Percentiles rank a stretch among this genome's conserved stretches.
These are phyloP conservation scores for Lepidurus apus DNA, from an alignment of 1,140 invertebrate genomes.

Conservation along the genomic window DNA sequence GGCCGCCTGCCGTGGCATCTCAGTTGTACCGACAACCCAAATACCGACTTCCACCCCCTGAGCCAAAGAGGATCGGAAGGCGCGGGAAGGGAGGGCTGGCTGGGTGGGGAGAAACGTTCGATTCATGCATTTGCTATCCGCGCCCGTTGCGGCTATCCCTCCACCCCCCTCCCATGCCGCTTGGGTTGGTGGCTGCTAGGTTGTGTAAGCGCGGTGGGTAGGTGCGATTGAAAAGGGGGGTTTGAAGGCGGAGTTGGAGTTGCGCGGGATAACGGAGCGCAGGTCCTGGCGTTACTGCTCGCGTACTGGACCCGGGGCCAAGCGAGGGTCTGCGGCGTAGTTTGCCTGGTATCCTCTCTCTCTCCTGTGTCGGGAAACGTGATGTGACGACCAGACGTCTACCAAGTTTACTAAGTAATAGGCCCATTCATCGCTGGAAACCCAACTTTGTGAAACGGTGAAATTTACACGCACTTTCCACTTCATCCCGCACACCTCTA, in stretches of 20 bases:
- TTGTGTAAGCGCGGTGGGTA: background rate
- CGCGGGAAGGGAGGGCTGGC: background rate
- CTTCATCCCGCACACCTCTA: background rate
- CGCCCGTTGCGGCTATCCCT: background rate
- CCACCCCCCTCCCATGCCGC: background rate
- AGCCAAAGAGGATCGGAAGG: background rate
- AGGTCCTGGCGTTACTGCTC: background rate
- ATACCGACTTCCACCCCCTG: background rate
- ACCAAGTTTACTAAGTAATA: too few relatives aligned
- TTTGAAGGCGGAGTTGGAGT: slow-evolving; percentile 1
- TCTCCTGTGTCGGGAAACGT: background rate
- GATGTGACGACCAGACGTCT: slow-evolving; percentile 1
- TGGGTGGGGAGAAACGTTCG: background rate
- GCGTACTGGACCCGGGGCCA: slow-evolving; percentile 16
- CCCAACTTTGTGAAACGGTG: background rate
- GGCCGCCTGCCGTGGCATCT: slow-evolving; percentile 4
- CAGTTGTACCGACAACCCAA: slow-evolving; percentile 6
- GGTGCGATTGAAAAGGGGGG: slow-evolving; percentile 8
- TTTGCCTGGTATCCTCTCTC: slow-evolving; percentile 2
- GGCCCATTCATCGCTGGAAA: background rate
- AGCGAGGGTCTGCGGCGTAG: slow-evolving; percentile 6
- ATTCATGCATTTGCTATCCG: slow-evolving; percentile 10
- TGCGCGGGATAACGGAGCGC: slow-evolving; percentile 20
- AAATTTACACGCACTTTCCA: background rate
- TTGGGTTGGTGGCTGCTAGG: background rate